Percentiles rank a stretch among this genome's conserved stretches.
Conservation (phyloP, 2,113 vertebrate species). For the Ctenodactylus gundi region DNA sequence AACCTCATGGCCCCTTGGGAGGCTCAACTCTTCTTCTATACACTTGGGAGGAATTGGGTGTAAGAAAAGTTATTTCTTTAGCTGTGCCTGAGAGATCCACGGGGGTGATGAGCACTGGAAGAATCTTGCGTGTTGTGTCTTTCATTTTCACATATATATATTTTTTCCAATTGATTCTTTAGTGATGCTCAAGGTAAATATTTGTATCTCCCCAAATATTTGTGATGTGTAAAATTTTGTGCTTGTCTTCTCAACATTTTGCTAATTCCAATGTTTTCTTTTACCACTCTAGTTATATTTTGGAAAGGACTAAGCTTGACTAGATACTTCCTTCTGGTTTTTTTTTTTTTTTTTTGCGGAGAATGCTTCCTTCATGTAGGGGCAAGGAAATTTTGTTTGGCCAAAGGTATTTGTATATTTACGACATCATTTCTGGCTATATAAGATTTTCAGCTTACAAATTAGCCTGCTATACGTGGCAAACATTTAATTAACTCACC, state of each 20-base stretch:
- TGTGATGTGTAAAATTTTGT: neutral
- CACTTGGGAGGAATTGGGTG: neutral
- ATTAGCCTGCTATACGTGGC: too few species aligned
- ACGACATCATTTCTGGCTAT: too few species aligned
- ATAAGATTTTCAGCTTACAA: too few species aligned
- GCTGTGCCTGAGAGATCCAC: neutral
- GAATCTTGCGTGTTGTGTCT: neutral
- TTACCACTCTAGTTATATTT: neutral
- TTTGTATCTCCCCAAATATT: neutral
- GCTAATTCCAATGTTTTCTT: neutral
- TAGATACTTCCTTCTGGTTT: neutral
- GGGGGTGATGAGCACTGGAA: neutral
- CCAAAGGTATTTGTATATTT: too few species aligned
- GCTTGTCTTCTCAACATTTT: neutral
- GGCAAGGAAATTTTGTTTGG: too few species aligned
- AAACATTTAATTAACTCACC: too few species aligned
- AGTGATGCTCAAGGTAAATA: slow-evolving; percentile 5
- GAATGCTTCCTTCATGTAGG: neutral
- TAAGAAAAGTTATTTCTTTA: neutral
- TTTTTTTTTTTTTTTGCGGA: neutral
- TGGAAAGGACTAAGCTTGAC: neutral
- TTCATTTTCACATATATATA: neutral
- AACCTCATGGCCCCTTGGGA: neutral
- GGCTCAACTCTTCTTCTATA: neutral
- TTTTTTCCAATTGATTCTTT: neutral